These are phyloP conservation scores for Motacilla tschutschensis DNA, from an alignment of 2,113 vertebrate genomes.

Conservation along the genomic window DNA sequence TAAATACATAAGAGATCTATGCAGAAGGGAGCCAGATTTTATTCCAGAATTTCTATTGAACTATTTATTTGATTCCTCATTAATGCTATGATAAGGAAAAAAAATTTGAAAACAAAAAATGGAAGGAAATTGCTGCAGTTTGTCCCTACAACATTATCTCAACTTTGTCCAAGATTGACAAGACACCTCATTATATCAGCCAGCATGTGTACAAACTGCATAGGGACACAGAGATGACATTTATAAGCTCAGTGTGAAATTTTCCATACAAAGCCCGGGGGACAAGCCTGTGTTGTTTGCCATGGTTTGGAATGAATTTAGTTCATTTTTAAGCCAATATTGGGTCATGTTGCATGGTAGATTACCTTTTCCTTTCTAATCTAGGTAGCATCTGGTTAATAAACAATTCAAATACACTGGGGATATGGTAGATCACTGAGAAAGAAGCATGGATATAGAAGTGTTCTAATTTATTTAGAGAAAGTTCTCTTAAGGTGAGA, in stretches of 20 bases:
- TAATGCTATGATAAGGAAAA: background rate
- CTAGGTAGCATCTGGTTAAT: slow-evolving; percentile 57
- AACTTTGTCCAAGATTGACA: background rate
- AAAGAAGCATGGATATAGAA: background rate
- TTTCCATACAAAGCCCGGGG: slow-evolving; percentile 10
- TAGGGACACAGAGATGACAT: background rate
- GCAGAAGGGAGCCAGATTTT: background rate
- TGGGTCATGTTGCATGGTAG: slow-evolving; percentile 15
- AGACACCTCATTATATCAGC: slow-evolving; percentile 11
- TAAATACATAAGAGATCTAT: background rate
- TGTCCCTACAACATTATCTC: background rate
- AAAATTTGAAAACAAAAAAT: too few relatives aligned
- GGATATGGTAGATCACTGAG: slow-evolving; percentile 15
- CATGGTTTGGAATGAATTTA: slow-evolving; percentile 6
- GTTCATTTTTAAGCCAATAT: slow-evolving; percentile 28
- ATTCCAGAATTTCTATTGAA: background rate
- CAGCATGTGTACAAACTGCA: background rate
- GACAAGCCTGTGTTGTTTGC: slow-evolving; percentile 8
- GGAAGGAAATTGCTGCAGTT: background rate
- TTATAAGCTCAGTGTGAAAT: background rate
- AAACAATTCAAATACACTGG: slow-evolving; percentile 37
- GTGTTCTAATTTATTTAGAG: slow-evolving; percentile 15
- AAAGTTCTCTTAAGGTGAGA: slow-evolving; percentile 29
- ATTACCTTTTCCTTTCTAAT: slow-evolving; percentile 42
- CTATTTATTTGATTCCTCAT: background rate